Base-by-base conservation (phyloP, 2,113 vertebrate species). In the Suncus etruscus region DNA sequence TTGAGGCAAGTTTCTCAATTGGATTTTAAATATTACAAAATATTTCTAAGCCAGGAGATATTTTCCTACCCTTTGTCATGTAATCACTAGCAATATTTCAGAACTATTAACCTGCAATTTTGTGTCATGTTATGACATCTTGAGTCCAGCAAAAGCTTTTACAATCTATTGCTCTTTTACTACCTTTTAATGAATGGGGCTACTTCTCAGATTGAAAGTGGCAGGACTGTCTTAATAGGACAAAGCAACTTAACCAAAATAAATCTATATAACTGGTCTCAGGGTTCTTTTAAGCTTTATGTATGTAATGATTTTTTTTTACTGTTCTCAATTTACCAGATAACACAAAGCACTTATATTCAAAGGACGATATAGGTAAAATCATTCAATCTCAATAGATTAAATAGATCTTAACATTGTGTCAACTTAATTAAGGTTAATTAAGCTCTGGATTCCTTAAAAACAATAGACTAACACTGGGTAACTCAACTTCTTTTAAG, bases 351-450 rank as follows among this genome's bases (percentile, higher is more conserved):
- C 8, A 54, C 29, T 48, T 78, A 2, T 63, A 80, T 81, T 85
- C 12, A 63, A 91, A 72, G 68, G 39, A 66, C 2, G 77, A 76
- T 79, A 87, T 50, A 90, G 27, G n/a, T 14, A 20, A 87, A 90
- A 69, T 84, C 54, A 63, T 51, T 84, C 51, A 61, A 80, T 74
- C 25, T 80, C 11, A 73, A 69, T 10, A 74, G 54, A 93, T 63
- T 68, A 83, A 63, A 91, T 74, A 20, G 66, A 77, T 82, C 45
- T 77, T 76, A 61, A 25, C 14, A 89, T 27, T 83, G 9, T 73
- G 11, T 82, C 18, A 48, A 39, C 14, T 85, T 69, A 89, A 85
- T 89, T 82, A 86, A 66, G 83, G 25, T 86, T 89, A 78, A 87
- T 87, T 88, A 66, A 82, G 50, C 24, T 73, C 29, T 31, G 32